Conservation (phyloP, 1,140 invertebrate species). For the Euwallacea fornicatus region DNA sequence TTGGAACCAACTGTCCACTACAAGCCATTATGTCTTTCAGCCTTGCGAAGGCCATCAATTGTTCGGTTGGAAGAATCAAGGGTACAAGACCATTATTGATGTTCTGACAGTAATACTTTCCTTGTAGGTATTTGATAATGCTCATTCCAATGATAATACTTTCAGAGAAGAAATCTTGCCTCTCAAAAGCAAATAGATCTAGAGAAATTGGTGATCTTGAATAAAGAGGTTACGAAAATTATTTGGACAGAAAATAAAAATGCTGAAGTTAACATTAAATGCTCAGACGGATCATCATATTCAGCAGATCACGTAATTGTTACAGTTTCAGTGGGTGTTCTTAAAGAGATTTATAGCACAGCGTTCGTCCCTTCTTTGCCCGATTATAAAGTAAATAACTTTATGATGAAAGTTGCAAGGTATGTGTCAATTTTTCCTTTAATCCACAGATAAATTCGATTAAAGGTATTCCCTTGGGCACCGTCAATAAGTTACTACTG, state of each 20-base stretch:
- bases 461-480: slow-evolving; percentile 68
- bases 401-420: no score
- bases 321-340: slow-evolving; percentile 68
- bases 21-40: slow-evolving; percentile 48
- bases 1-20: slow-evolving; percentile 63
- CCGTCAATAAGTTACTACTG: slow-evolving; percentile 76
- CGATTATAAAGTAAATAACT: slow-evolving; percentile 54
- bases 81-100: slow-evolving; percentile 44
- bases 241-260: slow-evolving; percentile 49
- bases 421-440: neutral
- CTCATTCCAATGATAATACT: slow-evolving; percentile 7
- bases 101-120: slow-evolving; percentile 35
- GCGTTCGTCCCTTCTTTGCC: slow-evolving; percentile 67
- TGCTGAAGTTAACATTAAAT: slow-evolving; percentile 23
- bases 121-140: neutral
- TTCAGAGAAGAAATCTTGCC: slow-evolving; percentile 33
- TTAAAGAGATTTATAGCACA: slow-evolving; percentile 62
- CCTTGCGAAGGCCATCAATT: slow-evolving; percentile 41
- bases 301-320: slow-evolving; percentile 68
- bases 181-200: slow-evolving; percentile 51
- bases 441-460: slow-evolving; percentile 56
- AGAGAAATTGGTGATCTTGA: slow-evolving; percentile 42
- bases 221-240: slow-evolving; percentile 57
- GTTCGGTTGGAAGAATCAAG: slow-evolving; percentile 45
- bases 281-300: slow-evolving; percentile 60